Percentiles rank a stretch among this genome's conserved stretches.
phyloP scores from a whole-genome alignment of 64 coral and sea anemone species.

The Anthopleura sola region DNA sequence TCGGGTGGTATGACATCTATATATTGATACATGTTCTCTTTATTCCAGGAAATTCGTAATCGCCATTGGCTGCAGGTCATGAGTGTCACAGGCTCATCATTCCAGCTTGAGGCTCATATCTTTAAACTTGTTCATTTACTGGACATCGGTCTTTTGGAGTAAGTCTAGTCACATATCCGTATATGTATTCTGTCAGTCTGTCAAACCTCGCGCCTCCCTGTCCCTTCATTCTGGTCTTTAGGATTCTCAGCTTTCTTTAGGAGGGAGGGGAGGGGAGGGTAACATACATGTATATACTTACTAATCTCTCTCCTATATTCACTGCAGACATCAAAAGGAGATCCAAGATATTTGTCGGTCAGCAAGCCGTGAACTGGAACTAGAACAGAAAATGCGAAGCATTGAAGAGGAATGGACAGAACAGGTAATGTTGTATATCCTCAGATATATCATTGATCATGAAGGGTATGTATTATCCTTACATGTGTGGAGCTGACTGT shows the following conservation, averaged over 20 bases:
- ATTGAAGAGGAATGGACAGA: constrained; percentile 99
- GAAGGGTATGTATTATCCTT: too few relatives aligned
- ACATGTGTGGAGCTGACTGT: too few relatives aligned
- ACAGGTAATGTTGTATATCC: constrained; percentile 38
- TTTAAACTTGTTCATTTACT: constrained; percentile 91
- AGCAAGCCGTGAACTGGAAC: constrained; percentile 88
- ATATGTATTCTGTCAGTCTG: too few relatives aligned
- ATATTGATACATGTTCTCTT: not conserved
- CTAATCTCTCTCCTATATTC: not conserved
- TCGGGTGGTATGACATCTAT: too few relatives aligned
- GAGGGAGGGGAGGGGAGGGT: not conserved
- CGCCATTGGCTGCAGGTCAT: constrained; percentile 99
- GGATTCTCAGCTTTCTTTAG: not conserved
- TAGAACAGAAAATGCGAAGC: constrained; percentile 95
- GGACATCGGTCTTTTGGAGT: constrained; percentile 91
- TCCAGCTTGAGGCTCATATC: constrained; percentile 97
- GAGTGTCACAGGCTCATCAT: constrained; percentile 98
- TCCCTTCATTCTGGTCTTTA: not conserved
- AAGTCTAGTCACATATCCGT: constrained; percentile 24
- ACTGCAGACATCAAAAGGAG: constrained; percentile 60
- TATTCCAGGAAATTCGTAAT: constrained; percentile 92
- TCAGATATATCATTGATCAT: too few relatives aligned
- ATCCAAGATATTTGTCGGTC: constrained; percentile 91
- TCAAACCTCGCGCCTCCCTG: not conserved
- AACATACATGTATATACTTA: not conserved